A percentile compares a stretch with the other conserved stretches of the same genome.
Conservation (phyloP, 2,113 vertebrate genomes). For the Rousettus leschenaultii region DNA sequence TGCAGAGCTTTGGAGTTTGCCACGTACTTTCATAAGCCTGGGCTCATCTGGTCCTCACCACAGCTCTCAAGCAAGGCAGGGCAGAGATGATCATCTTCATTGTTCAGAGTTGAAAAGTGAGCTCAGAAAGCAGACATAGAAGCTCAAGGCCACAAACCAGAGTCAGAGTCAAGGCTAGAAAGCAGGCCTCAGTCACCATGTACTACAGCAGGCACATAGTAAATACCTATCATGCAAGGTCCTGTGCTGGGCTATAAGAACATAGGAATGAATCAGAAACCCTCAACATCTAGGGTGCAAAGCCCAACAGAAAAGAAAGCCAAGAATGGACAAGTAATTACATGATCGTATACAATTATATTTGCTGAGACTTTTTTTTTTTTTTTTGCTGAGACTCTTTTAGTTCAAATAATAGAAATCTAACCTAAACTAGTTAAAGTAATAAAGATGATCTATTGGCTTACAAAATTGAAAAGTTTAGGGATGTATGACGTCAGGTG, state of each 20-base stretch:
- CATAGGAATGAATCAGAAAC: background rate
- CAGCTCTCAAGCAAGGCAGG: background rate
- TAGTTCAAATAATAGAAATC: background rate
- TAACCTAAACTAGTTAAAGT: background rate
- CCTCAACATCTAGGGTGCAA: background rate
- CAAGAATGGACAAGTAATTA: background rate
- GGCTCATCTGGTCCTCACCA: background rate
- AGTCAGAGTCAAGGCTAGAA: background rate
- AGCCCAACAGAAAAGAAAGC: background rate
- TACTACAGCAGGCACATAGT: background rate
- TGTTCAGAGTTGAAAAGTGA: background rate
- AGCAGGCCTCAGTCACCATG: background rate
- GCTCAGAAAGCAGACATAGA: background rate
- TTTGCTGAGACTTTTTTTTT: background rate
- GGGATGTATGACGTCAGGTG: background rate
- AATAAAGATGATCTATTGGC: background rate
- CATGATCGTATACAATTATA: background rate
- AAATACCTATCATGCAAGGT: background rate
- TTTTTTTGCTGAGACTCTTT: background rate
- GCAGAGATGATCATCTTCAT: too few relatives aligned
- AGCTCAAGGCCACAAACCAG: background rate
- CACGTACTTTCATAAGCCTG: background rate
- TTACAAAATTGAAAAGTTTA: background rate
- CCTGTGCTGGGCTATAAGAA: background rate
- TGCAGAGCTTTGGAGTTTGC: background rate